Conservation (phyloP, 2,113 vertebrate species). For the Loxodonta africana region DNA sequence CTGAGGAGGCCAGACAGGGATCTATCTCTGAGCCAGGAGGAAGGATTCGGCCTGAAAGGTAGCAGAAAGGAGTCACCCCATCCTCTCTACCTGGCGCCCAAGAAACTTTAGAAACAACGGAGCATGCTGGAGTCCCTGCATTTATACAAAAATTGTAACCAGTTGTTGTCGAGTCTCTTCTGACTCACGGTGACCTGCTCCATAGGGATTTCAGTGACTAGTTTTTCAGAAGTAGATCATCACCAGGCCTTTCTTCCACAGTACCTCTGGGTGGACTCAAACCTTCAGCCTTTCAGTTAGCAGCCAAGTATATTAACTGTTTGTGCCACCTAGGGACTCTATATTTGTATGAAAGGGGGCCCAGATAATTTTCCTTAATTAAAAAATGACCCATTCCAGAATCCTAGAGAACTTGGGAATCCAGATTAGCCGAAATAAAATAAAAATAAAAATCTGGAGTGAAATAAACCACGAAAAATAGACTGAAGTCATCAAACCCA, state of each 20-base stretch:
- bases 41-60: background rate
- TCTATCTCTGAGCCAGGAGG: background rate
- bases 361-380: constrained; percentile 51
- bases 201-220: too few species aligned
- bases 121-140: background rate
- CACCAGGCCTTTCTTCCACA: too few species aligned
- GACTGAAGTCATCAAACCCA: background rate
- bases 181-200: too few species aligned
- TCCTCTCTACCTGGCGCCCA: background rate
- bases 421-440: background rate
- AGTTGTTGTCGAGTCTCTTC: too few species aligned
- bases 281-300: too few species aligned
- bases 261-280: too few species aligned
- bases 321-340: too few species aligned
- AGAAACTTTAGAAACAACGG: background rate
- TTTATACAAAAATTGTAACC: too few species aligned
- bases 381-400: background rate
- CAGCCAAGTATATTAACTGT: too few species aligned
- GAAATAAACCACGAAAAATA: background rate
- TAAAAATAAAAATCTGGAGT: background rate
- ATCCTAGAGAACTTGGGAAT: background rate
- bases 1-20: background rate
- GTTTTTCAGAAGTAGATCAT: too few species aligned
- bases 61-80: background rate
- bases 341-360: background rate